These are phyloP conservation scores for Amphipoea lucens DNA, from an alignment of 2,888 invertebrate genomes.

Conservation along the genomic window DNA sequence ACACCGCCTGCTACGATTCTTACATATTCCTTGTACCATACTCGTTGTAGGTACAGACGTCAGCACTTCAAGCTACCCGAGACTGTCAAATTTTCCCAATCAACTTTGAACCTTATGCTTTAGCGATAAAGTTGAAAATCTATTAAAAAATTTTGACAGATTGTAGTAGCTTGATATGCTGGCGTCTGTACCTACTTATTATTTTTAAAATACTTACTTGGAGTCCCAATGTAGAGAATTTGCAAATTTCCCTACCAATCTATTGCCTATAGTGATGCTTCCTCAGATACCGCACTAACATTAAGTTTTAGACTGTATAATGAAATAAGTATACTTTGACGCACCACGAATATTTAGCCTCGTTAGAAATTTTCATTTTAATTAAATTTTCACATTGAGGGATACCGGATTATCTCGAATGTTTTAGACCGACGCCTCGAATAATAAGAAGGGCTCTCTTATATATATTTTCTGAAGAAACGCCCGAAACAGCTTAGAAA, in stretches of 20 bases:
- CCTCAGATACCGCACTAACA: not conserved
- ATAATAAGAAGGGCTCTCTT: conserved; percentile 57
- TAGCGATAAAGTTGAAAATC: no score
- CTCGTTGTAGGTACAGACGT: no score
- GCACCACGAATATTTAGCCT: conserved; percentile 60
- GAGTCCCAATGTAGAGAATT: not conserved
- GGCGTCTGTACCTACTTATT: not conserved
- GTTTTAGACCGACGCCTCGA: conserved; percentile 57
- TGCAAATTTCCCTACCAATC: no score
- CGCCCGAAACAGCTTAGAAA: conserved; percentile 25
- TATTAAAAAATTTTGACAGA: no score
- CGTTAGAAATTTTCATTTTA: conserved; percentile 68
- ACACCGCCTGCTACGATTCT: no score
- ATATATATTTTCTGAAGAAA: conserved; percentile 37
- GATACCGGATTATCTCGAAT: conserved; percentile 60
- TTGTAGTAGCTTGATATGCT: no score
- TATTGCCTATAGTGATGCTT: not conserved
- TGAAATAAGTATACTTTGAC: conserved; percentile 47
- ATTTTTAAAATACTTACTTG: not conserved
- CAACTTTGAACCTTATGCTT: no score
- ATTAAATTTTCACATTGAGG: conserved; percentile 72
- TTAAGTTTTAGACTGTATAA: conserved; percentile 21
- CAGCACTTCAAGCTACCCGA: no score
- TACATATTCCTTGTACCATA: no score
- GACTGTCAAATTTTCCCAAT: no score